These are phyloP conservation scores for Acleris sparsana DNA, from an alignment of 2,888 invertebrate species.

Conservation along the genomic window DNA sequence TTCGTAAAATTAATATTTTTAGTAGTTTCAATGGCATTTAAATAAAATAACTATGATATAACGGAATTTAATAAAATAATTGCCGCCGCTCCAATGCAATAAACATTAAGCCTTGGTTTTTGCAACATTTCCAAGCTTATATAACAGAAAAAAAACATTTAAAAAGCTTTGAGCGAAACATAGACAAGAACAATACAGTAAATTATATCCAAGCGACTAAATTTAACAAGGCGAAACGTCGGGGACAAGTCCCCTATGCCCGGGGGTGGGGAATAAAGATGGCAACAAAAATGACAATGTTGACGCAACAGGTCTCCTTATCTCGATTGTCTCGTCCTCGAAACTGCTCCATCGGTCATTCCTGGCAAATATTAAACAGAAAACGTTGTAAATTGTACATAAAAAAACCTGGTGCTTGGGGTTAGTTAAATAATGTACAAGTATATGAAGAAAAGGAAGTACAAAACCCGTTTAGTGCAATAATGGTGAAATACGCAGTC, in stretches of 20 bases:
- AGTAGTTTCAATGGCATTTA: too few species aligned
- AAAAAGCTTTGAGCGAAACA: too few species aligned
- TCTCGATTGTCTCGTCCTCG: constrained; percentile 30
- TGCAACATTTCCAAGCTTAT: too few species aligned
- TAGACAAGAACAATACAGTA: neutral
- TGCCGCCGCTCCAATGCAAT: too few species aligned
- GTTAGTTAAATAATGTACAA: neutral
- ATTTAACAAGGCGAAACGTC: constrained; percentile 15
- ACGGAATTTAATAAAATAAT: too few species aligned
- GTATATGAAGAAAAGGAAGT: neutral
- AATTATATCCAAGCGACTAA: constrained; percentile 16
- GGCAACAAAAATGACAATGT: constrained; percentile 47
- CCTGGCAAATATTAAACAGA: neutral
- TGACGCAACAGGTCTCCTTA: constrained; percentile 49
- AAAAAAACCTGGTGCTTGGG: too few species aligned
- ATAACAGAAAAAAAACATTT: too few species aligned
- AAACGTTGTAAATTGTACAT: neutral
- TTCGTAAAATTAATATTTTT: too few species aligned
- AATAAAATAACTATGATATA: too few species aligned
- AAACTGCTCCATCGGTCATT: constrained; percentile 27
- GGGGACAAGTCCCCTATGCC: constrained; percentile 30
- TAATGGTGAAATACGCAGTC: constrained; percentile 20
- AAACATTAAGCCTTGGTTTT: too few species aligned
- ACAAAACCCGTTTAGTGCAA: constrained; percentile 4
- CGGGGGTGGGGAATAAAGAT: constrained; percentile 41